A percentile compares a stretch with the other conserved stretches of the same genome.
Conservation (phyloP, 53 echinoderm and acorn worm genomes). For the Paracentrotus lividus region DNA sequence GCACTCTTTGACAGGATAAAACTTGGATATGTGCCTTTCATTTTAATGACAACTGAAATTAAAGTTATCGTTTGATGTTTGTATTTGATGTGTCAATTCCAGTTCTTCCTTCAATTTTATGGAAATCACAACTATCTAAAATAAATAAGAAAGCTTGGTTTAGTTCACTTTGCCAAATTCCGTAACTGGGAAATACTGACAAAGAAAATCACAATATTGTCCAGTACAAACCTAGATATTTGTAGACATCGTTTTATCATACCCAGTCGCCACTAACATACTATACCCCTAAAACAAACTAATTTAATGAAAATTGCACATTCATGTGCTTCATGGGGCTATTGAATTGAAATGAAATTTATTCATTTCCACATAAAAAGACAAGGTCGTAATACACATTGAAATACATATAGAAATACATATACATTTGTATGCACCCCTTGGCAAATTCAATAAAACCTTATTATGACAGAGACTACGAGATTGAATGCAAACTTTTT, state of each 20-base stretch:
- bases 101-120: not conserved
- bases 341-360: too few relatives aligned
- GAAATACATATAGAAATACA: too few relatives aligned
- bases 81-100: not conserved
- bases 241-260: too few relatives aligned
- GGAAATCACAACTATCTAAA: not conserved
- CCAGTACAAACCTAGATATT: not conserved
- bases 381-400: too few relatives aligned
- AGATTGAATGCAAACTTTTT: not conserved
- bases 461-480: not conserved
- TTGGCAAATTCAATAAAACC: not conserved
- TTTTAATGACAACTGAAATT: conserved; percentile 28
- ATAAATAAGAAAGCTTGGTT: not conserved
- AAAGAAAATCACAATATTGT: not conserved
- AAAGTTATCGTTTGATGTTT: not conserved
- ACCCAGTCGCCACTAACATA: not conserved
- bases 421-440: too few relatives aligned
- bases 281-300: not conserved
- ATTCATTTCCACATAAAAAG: too few relatives aligned
- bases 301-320: not conserved
- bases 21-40: conserved; percentile 21
- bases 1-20: conserved; percentile 1
- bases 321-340: not conserved
- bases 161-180: not conserved
- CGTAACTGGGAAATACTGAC: not conserved